Percentiles rank a stretch among this genome's conserved stretches.
phyloP scores from a whole-genome alignment of 2,888 invertebrate species.

The Alentia gelatinosa region DNA sequence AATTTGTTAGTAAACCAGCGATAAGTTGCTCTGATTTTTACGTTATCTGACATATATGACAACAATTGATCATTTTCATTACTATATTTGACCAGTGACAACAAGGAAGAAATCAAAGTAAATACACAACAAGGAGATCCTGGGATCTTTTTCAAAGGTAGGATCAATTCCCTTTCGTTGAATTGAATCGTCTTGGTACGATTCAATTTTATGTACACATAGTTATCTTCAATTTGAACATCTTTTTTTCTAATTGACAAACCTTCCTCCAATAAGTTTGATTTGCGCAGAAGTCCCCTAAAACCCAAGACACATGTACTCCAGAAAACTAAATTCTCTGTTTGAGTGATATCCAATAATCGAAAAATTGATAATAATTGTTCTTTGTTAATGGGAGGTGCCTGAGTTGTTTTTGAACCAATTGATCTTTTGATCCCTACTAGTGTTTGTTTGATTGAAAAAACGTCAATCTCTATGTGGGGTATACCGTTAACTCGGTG shows the following conservation, averaged over 20 bases:
- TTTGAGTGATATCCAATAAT: not conserved
- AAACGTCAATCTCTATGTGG: not conserved
- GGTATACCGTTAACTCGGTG: not conserved
- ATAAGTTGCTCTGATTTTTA: too few species aligned
- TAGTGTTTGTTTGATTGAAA: not conserved
- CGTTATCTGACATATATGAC: too few species aligned
- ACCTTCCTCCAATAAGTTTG: not conserved
- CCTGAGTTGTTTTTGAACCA: not conserved
- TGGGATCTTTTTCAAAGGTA: too few species aligned
- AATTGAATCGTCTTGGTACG: not conserved
- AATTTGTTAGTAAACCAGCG: too few species aligned
- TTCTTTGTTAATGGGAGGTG: not conserved
- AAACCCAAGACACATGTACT: not conserved
- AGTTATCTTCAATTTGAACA: not conserved
- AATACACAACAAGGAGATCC: too few species aligned
- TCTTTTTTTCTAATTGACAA: not conserved
- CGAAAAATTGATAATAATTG: not conserved
- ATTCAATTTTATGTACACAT: not conserved
- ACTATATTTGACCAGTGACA: too few species aligned
- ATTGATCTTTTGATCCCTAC: too few species aligned
- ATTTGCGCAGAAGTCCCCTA: not conserved
- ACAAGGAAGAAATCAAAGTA: too few species aligned
- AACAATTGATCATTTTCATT: too few species aligned
- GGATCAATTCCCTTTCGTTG: too few species aligned
- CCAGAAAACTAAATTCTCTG: not conserved